Base-by-base conservation (phyloP, 2,888 invertebrate genomes). In the Tetranychus piercei region DNA sequence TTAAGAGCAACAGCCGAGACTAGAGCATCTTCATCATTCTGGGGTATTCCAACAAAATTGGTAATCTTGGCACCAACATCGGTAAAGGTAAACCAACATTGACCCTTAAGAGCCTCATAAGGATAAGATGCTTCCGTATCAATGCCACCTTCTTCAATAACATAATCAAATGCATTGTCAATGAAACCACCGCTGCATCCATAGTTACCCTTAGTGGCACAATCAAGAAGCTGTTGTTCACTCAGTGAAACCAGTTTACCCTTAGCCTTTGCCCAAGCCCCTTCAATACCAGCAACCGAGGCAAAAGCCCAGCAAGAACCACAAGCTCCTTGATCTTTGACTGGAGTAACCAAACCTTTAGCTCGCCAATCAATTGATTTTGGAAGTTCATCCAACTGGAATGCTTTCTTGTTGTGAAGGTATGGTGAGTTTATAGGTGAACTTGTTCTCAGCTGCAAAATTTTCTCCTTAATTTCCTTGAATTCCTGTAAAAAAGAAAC, bases 291-390 rank as follows among this genome's bases (percentile, higher is more conserved):
- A 23, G 92, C 94, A 73, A 93, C 88, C 34, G 90, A 85, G 80
- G 91, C 91, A 86, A 94, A 94, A 71, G 92, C 87, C 93, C 93
- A 94, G 86, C 93, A 93, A 8, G 91, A 90, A 77, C 92, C 92
- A 55, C 55, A 55, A 5, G 3, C 55, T 1, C 55, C 55, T 55
- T 55, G 55, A 55, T 55, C 55, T 55, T 55, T 55, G 9, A 55
- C 55, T 15, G 55, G 55, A 15, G 55, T 55, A 15, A 55, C 55
- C 55, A 55, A 55, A 9, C 55, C 55, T 55, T 55, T 15, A 9
- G 9, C 15, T 15, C 55, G 55, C 55, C 55, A 55, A 55, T 55
- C 55, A 55, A 55, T 2, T 55, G 55, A 55, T 6, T 55, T 55
- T 0, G 55, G 55, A 15, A 55, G 15, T 55, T 55, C 55, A 15